A percentile compares a stretch with the other conserved stretches of the same genome.
Conservation (phyloP, 2,888 invertebrate species). For the Eilema sororculum region DNA sequence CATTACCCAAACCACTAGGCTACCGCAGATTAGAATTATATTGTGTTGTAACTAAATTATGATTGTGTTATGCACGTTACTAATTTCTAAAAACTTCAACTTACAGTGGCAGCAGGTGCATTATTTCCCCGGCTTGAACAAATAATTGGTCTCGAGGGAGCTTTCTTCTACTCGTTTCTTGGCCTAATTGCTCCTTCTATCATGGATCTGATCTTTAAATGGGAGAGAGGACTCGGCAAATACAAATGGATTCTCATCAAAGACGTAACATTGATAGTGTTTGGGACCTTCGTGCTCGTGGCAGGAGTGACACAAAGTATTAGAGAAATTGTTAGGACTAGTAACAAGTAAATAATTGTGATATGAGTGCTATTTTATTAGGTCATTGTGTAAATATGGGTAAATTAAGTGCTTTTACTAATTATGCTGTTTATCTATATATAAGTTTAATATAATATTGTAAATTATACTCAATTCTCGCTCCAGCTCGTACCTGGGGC, state of each 20-base stretch:
- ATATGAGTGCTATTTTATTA: conserved; percentile 26
- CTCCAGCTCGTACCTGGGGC: too few relatives aligned
- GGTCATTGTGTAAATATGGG: conserved; percentile 42
- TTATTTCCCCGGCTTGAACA: conserved; percentile 76
- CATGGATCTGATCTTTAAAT: conserved; percentile 90
- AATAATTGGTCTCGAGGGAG: conserved; percentile 83
- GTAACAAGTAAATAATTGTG: conserved; percentile 28
- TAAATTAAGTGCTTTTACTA: conserved; percentile 12
- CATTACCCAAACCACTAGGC: too few relatives aligned
- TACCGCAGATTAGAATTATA: too few relatives aligned
- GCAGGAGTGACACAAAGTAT: conserved; percentile 88
- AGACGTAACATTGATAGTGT: conserved; percentile 87
- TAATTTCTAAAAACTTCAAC: conserved; percentile 13
- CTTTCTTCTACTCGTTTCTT: conserved; percentile 89
- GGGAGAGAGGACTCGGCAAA: conserved; percentile 89
- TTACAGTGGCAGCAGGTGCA: conserved; percentile 79
- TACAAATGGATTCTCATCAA: conserved; percentile 90
- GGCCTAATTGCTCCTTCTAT: conserved; percentile 92
- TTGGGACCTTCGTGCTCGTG: conserved; percentile 89
- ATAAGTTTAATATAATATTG: neutral
- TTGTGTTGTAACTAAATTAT: too few relatives aligned
- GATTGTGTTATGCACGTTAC: neutral
- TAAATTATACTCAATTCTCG: neutral
- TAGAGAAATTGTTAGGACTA: conserved; percentile 71
- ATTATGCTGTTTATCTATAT: neutral